Percentiles rank a stretch among this genome's conserved stretches.
Conservation (phyloP, 2,888 invertebrate species). For the Drosophila siamana region DNA sequence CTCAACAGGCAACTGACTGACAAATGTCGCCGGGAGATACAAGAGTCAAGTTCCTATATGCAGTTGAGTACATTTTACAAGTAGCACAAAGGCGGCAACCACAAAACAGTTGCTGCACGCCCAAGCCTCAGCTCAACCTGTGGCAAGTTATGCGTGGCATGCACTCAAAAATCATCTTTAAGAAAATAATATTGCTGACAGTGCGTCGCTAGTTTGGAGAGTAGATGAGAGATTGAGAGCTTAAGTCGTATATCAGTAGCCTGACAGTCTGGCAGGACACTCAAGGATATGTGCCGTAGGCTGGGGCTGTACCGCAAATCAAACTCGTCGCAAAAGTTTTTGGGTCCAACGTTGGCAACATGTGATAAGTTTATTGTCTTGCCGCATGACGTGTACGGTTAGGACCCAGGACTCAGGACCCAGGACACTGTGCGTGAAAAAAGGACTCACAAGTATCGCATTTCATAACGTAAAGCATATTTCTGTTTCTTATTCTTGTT, state of each 20-base stretch:
- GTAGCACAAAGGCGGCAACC: constrained; percentile 54
- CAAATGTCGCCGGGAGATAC: constrained; percentile 69
- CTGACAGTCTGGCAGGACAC: constrained; percentile 72
- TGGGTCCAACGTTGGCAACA: constrained; percentile 59
- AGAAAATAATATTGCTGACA: constrained; percentile 78
- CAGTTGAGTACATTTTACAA: constrained; percentile 52
- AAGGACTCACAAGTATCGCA: constrained; percentile 67
- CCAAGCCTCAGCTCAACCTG: constrained; percentile 16
- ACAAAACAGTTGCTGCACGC: constrained; percentile 40
- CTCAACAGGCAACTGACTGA: constrained; percentile 59
- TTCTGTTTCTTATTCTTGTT: constrained; percentile 57
- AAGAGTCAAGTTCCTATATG: constrained; percentile 47
- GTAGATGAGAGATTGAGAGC: constrained; percentile 50
- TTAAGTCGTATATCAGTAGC: constrained; percentile 81
- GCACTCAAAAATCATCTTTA: constrained; percentile 61
- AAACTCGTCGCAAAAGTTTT: constrained; percentile 70
- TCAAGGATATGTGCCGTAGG: constrained; percentile 38
- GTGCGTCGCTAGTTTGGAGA: constrained; percentile 50
- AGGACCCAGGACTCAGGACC: constrained; percentile 1
- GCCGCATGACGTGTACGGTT: constrained; percentile 63
- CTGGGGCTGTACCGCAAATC: constrained; percentile 69
- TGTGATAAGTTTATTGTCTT: constrained; percentile 82
- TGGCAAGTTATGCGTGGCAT: constrained; percentile 61
- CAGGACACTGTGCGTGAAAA: constrained; percentile 17
- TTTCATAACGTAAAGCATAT: constrained; percentile 69